Evolutionary conservation across 2,888 invertebrate genomes (phyloP), one percentile per base, ranked within the genome.

Genomic region (Epicampocera succincta): DNA sequence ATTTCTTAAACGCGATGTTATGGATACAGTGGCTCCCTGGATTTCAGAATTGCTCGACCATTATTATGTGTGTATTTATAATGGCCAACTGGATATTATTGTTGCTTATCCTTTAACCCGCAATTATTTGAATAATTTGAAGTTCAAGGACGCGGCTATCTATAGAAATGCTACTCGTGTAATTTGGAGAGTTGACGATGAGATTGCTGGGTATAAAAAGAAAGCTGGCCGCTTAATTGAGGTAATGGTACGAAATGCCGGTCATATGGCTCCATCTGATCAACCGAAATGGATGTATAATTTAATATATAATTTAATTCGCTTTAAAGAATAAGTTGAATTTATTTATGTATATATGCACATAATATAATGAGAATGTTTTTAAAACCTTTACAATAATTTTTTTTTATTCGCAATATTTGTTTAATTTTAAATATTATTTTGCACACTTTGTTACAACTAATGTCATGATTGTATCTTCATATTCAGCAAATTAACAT

Each of bases 61-160:
- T 85, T 89, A 88, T 52, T 87, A 85, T 4, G 88, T 97, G 15
- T 92, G 98, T 54, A 93, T 97, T 80, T 98, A 98, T 89, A 97
- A 95, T 88, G 98, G 98, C 0, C 98, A 98, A 88, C 89, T 98
- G 84, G 98, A 98, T 89, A 95, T 98, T 13, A 97, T 98, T 83
- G 96, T 97, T 0, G 96, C 97, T 0, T 96, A 97, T 90, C 96
- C 97, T 0, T 88, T 96, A 63, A 97, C 97, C 0, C 93, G 95
- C 19, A 95, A 95, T 88, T 97, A 96, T 89, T 91, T 98, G 38
- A 92, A 93, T 84, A 92, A 94, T 66, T 91, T 97, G 1, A 92
- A 94, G 54, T 97, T 96, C 91, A 92, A 92, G 21, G 94, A 93
- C 0, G 91, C 94, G 0, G 92, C 92, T 3, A 92, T 93, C 2